phyloP scores from a whole-genome alignment of 2,113 vertebrate species.

The Microcebus jonahi region DNA sequence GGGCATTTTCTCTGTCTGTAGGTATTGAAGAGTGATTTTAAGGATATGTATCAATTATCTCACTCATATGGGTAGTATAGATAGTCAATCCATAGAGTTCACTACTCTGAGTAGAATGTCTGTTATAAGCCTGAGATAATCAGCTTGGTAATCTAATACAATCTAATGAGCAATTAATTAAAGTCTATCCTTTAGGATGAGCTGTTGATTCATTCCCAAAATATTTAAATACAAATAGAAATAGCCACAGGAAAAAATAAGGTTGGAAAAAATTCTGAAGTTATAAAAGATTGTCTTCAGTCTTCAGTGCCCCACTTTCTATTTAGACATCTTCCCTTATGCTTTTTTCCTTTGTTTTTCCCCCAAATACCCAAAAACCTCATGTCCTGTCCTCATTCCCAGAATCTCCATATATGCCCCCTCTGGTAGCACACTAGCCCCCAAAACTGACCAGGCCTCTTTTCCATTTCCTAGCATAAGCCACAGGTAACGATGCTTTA shows the following conservation, averaged over 20 bases:
- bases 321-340: neutral
- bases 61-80: neutral
- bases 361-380: neutral
- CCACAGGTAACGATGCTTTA: neutral
- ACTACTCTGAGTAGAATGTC: neutral
- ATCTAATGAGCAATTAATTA: neutral
- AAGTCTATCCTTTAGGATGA: neutral
- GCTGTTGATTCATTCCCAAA: neutral
- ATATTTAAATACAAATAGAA: conserved; percentile 38
- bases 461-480: neutral
- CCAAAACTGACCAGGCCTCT: neutral
- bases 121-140: neutral
- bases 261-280: neutral
- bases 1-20: neutral
- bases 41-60: neutral
- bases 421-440: neutral
- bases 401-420: neutral
- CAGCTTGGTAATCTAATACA: neutral
- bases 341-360: neutral
- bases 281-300: neutral
- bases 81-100: neutral
- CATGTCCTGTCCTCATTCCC: neutral
- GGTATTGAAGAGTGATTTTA: neutral
- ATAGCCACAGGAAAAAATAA: neutral
- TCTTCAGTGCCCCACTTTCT: neutral